Percentiles rank a stretch among this genome's conserved stretches.
Conservation (phyloP, 2,888 invertebrate genomes). For the Alloplasta piceator region DNA sequence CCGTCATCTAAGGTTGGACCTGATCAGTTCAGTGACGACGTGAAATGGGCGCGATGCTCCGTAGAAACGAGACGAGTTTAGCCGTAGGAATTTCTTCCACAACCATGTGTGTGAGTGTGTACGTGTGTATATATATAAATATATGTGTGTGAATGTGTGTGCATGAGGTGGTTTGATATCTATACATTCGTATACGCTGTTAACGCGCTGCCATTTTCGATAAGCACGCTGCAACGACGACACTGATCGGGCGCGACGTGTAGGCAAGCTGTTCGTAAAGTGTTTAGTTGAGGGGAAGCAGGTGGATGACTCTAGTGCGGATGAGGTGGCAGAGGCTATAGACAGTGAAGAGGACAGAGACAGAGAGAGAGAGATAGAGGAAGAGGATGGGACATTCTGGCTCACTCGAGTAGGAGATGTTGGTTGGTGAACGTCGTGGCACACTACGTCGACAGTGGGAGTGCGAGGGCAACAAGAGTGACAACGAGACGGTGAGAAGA, state of each 20-base stretch:
- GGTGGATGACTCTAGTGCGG: constrained; percentile 71
- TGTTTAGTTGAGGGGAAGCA: constrained; percentile 82
- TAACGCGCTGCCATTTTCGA: constrained; percentile 82
- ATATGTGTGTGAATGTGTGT: background rate
- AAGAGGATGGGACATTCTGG: constrained; percentile 3
- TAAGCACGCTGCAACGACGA: constrained; percentile 80
- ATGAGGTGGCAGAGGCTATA: constrained; percentile 61
- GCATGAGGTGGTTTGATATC: constrained; percentile 61
- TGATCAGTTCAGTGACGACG: constrained; percentile 54
- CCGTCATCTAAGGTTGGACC: constrained; percentile 64
- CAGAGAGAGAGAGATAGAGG: constrained; percentile 38
- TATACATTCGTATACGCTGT: constrained; percentile 72
- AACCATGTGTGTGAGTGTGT: constrained; percentile 29
- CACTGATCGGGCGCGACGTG: constrained; percentile 82
- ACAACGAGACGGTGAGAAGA: constrained; percentile 21
- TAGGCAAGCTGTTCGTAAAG: constrained; percentile 83
- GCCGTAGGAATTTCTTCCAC: constrained; percentile 22
- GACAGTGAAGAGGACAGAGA: constrained; percentile 30
- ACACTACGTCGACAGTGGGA: constrained; percentile 46
- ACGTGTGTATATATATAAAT: too few relatives aligned
- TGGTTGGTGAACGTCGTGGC: constrained; percentile 65
- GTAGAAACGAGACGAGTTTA: constrained; percentile 62
- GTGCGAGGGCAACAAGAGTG: constrained; percentile 46
- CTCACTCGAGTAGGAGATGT: constrained; percentile 55
- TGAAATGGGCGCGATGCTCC: constrained; percentile 59